Evolutionary conservation across 1,140 invertebrate species (phyloP).

Genomic region (Hypothenemus hampei): DNA sequence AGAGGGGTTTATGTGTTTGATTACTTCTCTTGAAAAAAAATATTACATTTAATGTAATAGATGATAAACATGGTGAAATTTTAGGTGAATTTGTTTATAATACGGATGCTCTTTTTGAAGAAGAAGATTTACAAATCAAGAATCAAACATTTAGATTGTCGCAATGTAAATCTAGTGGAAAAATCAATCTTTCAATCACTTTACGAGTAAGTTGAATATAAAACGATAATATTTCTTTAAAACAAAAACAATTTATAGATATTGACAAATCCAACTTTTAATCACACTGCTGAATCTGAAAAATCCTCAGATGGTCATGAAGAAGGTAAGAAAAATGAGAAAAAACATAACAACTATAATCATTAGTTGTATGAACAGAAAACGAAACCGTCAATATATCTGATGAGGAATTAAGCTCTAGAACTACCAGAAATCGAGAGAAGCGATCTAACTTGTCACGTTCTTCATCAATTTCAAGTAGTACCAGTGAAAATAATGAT

Average conservation of each 20-base stretch:
- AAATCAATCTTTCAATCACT: slow-evolving; percentile 70
- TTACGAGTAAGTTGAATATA: slow-evolving; percentile 61
- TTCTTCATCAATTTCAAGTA: slow-evolving; percentile 11
- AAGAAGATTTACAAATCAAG: slow-evolving; percentile 69
- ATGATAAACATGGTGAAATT: slow-evolving; percentile 67
- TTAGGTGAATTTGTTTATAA: slow-evolving; percentile 47
- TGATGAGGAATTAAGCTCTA: no score
- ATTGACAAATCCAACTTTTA: no score
- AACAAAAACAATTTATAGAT: no score
- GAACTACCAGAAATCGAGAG: no score
- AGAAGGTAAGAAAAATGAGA: no score
- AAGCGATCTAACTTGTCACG: slow-evolving; percentile 10
- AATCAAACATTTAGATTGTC: slow-evolving; percentile 75
- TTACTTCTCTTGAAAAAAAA: slow-evolving; percentile 85
- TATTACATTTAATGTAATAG: slow-evolving; percentile 70
- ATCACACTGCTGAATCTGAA: no score
- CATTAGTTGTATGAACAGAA: no score
- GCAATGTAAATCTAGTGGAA: slow-evolving; percentile 68
- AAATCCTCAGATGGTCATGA: no score
- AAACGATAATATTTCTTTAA: no score
- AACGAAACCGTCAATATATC: no score
- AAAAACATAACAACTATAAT: no score
- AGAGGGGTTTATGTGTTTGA: slow-evolving; percentile 84
- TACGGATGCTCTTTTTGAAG: slow-evolving; percentile 63
- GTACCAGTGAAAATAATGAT: not conserved